Evolutionary conservation across 2,113 vertebrate species (phyloP).

Genomic region (Martes martes): DNA sequence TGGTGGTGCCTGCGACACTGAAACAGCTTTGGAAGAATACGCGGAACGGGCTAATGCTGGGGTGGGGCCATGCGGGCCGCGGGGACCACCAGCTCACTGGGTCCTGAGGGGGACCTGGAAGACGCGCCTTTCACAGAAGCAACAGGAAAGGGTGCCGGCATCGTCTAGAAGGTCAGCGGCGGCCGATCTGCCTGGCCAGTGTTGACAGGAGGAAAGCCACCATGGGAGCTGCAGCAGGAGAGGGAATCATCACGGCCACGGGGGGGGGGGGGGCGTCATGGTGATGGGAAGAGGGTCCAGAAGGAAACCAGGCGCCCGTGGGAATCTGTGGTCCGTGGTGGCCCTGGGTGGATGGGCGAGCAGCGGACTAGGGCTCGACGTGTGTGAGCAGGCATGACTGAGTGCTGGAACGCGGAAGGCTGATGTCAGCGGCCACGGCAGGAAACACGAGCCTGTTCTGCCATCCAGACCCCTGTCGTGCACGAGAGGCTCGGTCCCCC

Average conservation of each 20-base stretch:
- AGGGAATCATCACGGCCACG: no score
- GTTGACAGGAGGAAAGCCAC: fast-evolving
- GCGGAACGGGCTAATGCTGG: not conserved
- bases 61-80: not conserved
- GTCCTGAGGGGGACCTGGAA: not conserved
- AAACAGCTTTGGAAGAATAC: not conserved
- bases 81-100: not conserved
- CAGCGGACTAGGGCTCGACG: not conserved
- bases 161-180: fast-evolving
- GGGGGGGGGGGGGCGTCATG: fast-evolving
- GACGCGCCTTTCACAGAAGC: no score
- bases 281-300: not conserved
- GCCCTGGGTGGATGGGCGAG: not conserved
- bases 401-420: not conserved
- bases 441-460: no score
- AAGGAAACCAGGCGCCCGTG: not conserved
- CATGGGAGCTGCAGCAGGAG: not conserved
- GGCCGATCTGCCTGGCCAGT: not conserved
- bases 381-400: no score
- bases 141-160: not conserved
- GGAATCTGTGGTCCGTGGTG: not conserved
- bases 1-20: not conserved
- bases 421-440: not conserved
- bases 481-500: not conserved
- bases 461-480: no score